A percentile compares a stretch with the other conserved stretches of the same genome.
Evolutionary conservation across 2,888 invertebrate species (phyloP).

Genomic region (Cheilosia vernalis): DNA sequence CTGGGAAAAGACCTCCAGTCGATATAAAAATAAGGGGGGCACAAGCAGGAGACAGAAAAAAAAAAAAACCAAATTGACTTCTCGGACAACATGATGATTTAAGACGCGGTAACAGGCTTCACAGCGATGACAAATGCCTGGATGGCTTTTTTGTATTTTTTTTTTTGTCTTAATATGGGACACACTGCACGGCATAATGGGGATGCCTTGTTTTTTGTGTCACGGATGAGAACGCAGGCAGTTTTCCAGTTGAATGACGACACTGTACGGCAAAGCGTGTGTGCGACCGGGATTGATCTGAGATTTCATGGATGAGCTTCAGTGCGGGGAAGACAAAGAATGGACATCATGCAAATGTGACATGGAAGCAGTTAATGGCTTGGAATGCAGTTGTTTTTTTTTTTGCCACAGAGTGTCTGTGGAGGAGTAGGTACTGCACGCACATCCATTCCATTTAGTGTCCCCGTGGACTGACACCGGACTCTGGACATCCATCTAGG

Average conservation of each 20-base stretch:
- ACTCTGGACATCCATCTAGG: conserved; percentile 38
- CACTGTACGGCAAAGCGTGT: conserved; percentile 13
- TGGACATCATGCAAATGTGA: conserved; percentile 69
- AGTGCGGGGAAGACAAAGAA: conserved; percentile 46
- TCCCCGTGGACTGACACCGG: conserved; percentile 14
- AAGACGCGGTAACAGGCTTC: conserved; percentile 72
- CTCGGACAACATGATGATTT: conserved; percentile 67
- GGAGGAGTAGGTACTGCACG: conserved; percentile 28
- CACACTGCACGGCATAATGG: conserved; percentile 41
- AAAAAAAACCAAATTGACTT: conserved; percentile 35
- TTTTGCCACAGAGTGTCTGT: conserved; percentile 2
- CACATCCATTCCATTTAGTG: conserved; percentile 59
- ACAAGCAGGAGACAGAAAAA: background rate
- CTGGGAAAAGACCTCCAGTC: conserved; percentile 42
- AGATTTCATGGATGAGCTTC: conserved; percentile 66
- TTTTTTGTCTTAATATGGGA: conserved; percentile 26
- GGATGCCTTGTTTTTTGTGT: conserved; percentile 68
- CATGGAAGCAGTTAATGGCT: conserved; percentile 64
- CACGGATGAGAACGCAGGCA: conserved; percentile 63
- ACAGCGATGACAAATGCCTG: conserved; percentile 70
- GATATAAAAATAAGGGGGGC: background rate
- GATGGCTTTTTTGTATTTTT: conserved; percentile 16
- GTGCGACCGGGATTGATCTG: conserved; percentile 42
- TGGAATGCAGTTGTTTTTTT: conserved; percentile 23
- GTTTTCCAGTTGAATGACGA: conserved; percentile 73